Evolutionary conservation across 2,888 invertebrate genomes (phyloP), one percentile per base, ranked within the genome.

Genomic region (Drosophila neotestacea): DNA sequence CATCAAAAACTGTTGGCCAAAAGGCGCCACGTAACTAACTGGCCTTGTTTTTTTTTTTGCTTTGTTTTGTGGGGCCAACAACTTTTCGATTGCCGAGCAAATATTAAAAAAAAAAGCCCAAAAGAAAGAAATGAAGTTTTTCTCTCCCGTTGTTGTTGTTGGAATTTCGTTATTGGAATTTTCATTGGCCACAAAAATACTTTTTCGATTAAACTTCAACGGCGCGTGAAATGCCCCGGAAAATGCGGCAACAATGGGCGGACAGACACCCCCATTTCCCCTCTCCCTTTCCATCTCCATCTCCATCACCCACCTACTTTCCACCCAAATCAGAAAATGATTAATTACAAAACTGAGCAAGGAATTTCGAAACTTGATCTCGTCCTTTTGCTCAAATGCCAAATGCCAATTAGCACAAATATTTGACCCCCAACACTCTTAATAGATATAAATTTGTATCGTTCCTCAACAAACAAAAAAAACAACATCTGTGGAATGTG

Each of bases 201-300:
- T 85, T 85, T 85, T 85, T 82, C 84, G 80, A 88, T 85, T 85
- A 88, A 88, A 84, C 85, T 85, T 85, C 82, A 85, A 88, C 85
- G 77, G 88, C 73, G 84, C 84, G 86, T 88, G 77, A 85, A 85
- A 85, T 79, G 72, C 68, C 48, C 67, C 50, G 61, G 51, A 55
- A 65, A 69, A 56, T 54, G 54, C n/a, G 56, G 39, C 50, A 16
- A 36, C 38, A 70, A 68, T 47, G 47, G 27, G 0, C 32, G 54
- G 11, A 48, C n/a, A n/a, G n/a, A n/a, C n/a, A n/a, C 38, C 46
- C 36, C 11, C 22, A 2, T 4, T n/a, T 10, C 10, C 7, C 36
- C 13, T 10, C 10, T 6, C 36, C 13, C 32, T 13, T 38, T 9
- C 52, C 47, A 27, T 10, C 32, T 7, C 47, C 5, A 5, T 32